Evolutionary conservation across 2,113 vertebrate species (phyloP), one percentile per base, ranked within the genome.

Genomic region (Echinops telfairi): DNA sequence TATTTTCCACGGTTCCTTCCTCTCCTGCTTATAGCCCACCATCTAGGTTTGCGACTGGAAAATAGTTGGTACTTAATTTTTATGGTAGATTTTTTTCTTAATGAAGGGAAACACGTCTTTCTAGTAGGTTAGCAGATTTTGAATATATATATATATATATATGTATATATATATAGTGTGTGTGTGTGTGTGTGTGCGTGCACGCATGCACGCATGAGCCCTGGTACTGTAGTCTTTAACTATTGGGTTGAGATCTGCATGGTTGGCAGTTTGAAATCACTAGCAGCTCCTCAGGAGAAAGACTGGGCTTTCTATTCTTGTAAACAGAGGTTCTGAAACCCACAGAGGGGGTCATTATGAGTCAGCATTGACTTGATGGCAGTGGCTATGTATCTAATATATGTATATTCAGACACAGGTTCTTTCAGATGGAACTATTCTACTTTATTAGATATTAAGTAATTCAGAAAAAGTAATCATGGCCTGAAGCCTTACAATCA

Each of bases 1-100:
- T 89, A 94, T 97, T 95, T 96, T 87, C 73, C 57, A 53, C 9
- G 7, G 80, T 90, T 93, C 94, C 73, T 96, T 96, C 80, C 73
- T 95, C 43, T 12, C 68, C 86, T 87, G 17, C 15, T 93, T 68
- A 36, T 60, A 80, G 47, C 27, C 64, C 33, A 66, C 6, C 53
- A 17, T 62, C 47, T 19, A 92, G 9, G 23, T 92, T 90, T 86
- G 64, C 53, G 77, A 84, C 1, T 92, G 31, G 33, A 81, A 93
- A 76, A 29, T 27, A 23, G 64, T 58, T 62, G 92, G 60, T 7
- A 33, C 23, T 95, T 90, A 62, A 95, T 93, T 88, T 95, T 66
- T n/a, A 16, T 82, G 29, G 60, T 3, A 75, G n/a, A 17, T 22
- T 75, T 83, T 92, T 66, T 92, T 40, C 80, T 93, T 93, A 86